Conservation (phyloP, 1,140 invertebrate genomes). For the Drosophila bipectinata region DNA sequence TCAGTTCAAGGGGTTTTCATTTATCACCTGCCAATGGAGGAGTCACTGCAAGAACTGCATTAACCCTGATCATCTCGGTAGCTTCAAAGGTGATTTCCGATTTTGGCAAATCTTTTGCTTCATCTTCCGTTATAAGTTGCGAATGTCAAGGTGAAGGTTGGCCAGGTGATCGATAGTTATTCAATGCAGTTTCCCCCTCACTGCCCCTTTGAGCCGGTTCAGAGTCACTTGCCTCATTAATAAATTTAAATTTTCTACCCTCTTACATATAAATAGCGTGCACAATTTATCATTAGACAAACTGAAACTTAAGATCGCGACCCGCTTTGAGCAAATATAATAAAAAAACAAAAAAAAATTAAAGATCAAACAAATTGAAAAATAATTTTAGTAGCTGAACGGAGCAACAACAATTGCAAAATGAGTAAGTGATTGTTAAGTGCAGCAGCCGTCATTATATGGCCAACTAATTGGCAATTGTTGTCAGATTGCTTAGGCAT, state of each 20-base stretch:
- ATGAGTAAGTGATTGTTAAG: slow-evolving; percentile 73
- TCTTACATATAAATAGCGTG: slow-evolving; percentile 33
- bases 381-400: slow-evolving; percentile 26
- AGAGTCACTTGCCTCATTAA: slow-evolving; percentile 27
- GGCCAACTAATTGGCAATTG: slow-evolving; percentile 44
- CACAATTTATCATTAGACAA: slow-evolving; percentile 35
- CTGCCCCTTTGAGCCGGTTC: slow-evolving; percentile 22
- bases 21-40: slow-evolving; percentile 4
- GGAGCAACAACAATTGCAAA: slow-evolving; percentile 47
- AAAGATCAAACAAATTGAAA: slow-evolving; percentile 19
- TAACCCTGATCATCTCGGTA: slow-evolving; percentile 2
- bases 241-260: slow-evolving; percentile 25
- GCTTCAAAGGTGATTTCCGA: slow-evolving; percentile 22
- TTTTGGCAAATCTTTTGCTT: slow-evolving; percentile 8
- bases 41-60: slow-evolving; percentile 34
- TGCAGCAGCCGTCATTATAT: slow-evolving; percentile 28
- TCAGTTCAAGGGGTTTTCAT: slow-evolving; percentile 52
- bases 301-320: slow-evolving; percentile 22
- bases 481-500: slow-evolving; percentile 18
- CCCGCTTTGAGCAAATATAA: slow-evolving; percentile 5
- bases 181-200: slow-evolving; percentile 18
- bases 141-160: slow-evolving; percentile 77
- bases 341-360: slow-evolving; percentile 17
- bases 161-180: slow-evolving; percentile 37
- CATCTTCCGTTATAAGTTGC: slow-evolving; percentile 37